Evolutionary conservation across 2,797 vertebrate genomes (phyloP), one percentile per base, ranked within the genome.

Genomic region (Falco novaeseelandiae): DNA sequence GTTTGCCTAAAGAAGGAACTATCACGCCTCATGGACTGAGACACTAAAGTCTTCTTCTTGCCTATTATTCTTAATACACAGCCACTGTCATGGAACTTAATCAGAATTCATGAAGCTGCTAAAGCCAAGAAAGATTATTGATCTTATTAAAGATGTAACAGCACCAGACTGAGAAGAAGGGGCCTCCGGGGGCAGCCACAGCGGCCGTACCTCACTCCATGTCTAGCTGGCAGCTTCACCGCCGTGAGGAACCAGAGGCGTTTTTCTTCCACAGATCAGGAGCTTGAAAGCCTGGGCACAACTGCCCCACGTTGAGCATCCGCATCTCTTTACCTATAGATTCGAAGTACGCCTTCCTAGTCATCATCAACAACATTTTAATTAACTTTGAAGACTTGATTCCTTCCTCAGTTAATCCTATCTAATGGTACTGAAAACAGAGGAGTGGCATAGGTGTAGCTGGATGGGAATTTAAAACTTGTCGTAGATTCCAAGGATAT

Each of bases 81-180:
- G 40, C 38, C 6, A 4, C 71, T 67, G 83, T 92, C 77, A 63
- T 5, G 34, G 66, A 88, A 59, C 63, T 92, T 95, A 85, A 94
- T 96, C 86, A 77, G 90, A 94, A 93, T 96, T 92, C 96, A 96
- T 80, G 88, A 90, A 85, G 93, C 88, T 89, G 86, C 91, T 94
- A 54, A 90, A 83, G 12, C 70, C 0, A 0, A 89, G 86, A 32
- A 89, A 90, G 70, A 94, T 90, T 93, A 94, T 95, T 97, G 94
- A 94, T 96, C 86, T 85, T 90, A 80, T 83, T 95, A 90, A 96
- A 89, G 91, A 89, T 92, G 88, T 70, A 96, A 62, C 38, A 92
- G 77, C 91, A 76, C 30, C 59, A 87, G 83, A 14, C 66, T 69
- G 84, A 93, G 91, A 80, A 81, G 89, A 94, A 1, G 7, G n/a